A percentile compares a stretch with the other conserved stretches of the same genome.
These are phyloP conservation scores for Phortica okadai DNA, from an alignment of 2,888 invertebrate genomes.

Conservation along the genomic window DNA sequence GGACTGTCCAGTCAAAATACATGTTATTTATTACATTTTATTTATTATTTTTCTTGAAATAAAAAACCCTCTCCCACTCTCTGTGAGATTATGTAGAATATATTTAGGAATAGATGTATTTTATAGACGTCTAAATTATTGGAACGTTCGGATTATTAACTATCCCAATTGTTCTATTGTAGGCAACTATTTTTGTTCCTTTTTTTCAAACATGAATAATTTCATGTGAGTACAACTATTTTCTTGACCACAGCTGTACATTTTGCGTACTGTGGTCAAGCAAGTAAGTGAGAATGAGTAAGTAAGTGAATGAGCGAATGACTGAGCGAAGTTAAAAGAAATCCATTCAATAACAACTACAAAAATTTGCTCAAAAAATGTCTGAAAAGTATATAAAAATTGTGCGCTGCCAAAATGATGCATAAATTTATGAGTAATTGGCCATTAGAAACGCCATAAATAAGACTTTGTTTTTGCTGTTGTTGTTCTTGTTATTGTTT, in stretches of 20 bases:
- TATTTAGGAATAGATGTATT: too few species aligned
- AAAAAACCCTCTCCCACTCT: too few species aligned
- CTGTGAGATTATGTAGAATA: too few species aligned
- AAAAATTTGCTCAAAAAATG: slow-evolving; percentile 26
- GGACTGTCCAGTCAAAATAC: too few species aligned
- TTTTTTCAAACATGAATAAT: too few species aligned
- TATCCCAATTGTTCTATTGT: too few species aligned
- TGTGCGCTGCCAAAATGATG: slow-evolving; percentile 1
- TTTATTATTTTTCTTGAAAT: too few species aligned
- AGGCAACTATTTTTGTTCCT: too few species aligned
- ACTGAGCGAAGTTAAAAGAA: background rate
- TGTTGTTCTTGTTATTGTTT: background rate
- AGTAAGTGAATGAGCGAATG: background rate
- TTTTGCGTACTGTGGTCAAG: too few species aligned
- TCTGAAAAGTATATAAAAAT: slow-evolving; percentile 39
- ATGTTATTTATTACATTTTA: too few species aligned
- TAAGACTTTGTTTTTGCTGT: slow-evolving; percentile 44
- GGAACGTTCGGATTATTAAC: slow-evolving; percentile 39
- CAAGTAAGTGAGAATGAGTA: background rate
- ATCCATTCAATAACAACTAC: background rate
- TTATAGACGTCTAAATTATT: too few species aligned
- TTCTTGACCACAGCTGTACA: slow-evolving; percentile 52
- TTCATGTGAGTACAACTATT: background rate
- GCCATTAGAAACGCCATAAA: slow-evolving; percentile 65
- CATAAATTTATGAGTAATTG: slow-evolving; percentile 54